phyloP scores from a whole-genome alignment of 1,140 invertebrate genomes.

The Steinernema khuongi region DNA sequence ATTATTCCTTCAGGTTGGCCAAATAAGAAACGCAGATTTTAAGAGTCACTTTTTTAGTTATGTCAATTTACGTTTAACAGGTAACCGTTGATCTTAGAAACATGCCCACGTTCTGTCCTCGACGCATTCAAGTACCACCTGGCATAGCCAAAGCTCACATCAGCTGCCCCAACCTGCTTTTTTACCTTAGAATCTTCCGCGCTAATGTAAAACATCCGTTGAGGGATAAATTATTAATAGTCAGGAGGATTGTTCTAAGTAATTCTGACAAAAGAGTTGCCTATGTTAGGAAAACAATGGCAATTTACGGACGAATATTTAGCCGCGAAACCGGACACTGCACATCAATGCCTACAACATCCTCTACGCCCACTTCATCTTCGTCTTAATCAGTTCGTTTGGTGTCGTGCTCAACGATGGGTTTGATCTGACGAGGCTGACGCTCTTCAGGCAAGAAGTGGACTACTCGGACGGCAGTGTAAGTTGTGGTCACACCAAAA shows the following conservation, averaged over 20 bases:
- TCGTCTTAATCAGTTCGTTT: not conserved
- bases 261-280: not conserved
- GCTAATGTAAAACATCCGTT: not conserved
- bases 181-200: no score
- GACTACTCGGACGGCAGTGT: not conserved
- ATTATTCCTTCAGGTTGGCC: no score
- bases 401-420: not conserved
- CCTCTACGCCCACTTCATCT: constrained; percentile 3
- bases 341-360: constrained; percentile 12
- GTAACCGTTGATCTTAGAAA: no score
- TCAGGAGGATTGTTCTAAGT: not conserved
- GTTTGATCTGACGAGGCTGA: not conserved
- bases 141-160: no score
- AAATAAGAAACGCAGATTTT: no score
- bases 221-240: not conserved
- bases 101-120: no score
- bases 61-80: no score
- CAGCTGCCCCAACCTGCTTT: no score
- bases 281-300: not conserved
- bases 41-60: no score
- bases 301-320: not conserved
- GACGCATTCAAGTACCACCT: no score
- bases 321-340: not conserved
- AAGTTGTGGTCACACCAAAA: no score
- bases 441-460: not conserved